Conservation (phyloP, 2,797 vertebrate genomes). For the Pseudochirops cupreus region DNA sequence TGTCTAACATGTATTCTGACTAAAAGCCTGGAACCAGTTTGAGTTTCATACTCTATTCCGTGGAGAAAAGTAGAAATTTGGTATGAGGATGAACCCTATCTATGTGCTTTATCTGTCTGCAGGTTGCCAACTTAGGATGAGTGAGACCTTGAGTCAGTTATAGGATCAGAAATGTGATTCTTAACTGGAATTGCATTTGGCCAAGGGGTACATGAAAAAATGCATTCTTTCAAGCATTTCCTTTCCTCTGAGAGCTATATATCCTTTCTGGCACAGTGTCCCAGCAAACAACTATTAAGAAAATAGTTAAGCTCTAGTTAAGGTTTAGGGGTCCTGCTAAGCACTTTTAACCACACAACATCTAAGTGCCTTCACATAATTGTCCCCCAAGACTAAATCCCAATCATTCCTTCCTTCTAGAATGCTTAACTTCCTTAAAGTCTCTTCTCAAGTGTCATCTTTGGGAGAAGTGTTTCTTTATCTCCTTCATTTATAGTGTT, state of each 20-base stretch:
- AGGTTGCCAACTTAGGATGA: not conserved
- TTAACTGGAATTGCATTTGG: not conserved
- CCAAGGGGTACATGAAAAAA: not conserved
- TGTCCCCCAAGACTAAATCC: not conserved
- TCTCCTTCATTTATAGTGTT: not conserved
- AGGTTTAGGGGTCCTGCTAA: not conserved
- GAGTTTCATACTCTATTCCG: not conserved
- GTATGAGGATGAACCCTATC: not conserved
- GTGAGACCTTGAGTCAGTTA: not conserved
- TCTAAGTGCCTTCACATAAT: not conserved
- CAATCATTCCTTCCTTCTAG: not conserved
- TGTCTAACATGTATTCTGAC: not conserved
- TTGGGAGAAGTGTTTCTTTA: not conserved
- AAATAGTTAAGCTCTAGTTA: not conserved
- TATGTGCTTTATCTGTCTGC: not conserved
- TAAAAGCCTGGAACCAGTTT: not conserved
- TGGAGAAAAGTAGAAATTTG: not conserved
- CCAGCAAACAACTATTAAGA: not conserved
- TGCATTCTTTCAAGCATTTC: not conserved
- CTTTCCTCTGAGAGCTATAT: not conserved
- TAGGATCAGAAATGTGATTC: not conserved
- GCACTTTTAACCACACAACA: not conserved
- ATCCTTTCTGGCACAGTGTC: not conserved
- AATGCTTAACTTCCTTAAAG: not conserved
- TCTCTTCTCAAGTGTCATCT: not conserved